These are phyloP conservation scores for Chrysodeixis includens DNA, from an alignment of 2,888 invertebrate genomes.

Conservation along the genomic window DNA sequence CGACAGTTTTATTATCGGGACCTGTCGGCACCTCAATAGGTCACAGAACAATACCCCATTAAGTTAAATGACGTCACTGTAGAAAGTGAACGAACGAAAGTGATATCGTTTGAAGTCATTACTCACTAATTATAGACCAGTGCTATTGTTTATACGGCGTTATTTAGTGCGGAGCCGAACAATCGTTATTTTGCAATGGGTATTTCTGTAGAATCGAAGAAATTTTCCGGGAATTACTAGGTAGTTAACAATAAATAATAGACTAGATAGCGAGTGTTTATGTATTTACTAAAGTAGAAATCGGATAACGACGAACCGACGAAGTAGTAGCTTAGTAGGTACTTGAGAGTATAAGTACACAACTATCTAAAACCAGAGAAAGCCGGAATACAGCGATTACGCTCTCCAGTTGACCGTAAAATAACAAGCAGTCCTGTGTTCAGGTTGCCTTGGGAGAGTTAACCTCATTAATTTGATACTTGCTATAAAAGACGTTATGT, in stretches of 20 bases:
- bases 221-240: neutral
- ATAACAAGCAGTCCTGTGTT: constrained; percentile 4
- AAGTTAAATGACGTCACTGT: constrained; percentile 43
- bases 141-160: constrained; percentile 7
- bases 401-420: constrained; percentile 4
- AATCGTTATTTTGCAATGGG: neutral
- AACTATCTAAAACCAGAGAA: constrained; percentile 3
- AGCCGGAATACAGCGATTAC: constrained; percentile 1
- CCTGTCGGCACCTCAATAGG: constrained; percentile 45
- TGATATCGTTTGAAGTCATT: constrained; percentile 38
- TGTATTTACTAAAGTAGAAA: constrained; percentile 1
- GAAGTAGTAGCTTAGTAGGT: neutral
- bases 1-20: constrained; percentile 36
- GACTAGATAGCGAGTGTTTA: neutral
- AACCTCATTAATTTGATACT: constrained; percentile 36
- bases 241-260: constrained; percentile 1
- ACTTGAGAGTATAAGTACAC: constrained; percentile 4
- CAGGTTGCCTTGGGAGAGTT: neutral
- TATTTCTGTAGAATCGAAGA: neutral
- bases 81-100: constrained; percentile 43
- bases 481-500: constrained; percentile 26
- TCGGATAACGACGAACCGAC: neutral
- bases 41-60: constrained; percentile 48
- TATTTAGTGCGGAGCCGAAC: neutral
- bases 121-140: constrained; percentile 28